Evolutionary conservation across 2,888 invertebrate genomes (phyloP).

Genomic region (Camptogramma bilineatum): DNA sequence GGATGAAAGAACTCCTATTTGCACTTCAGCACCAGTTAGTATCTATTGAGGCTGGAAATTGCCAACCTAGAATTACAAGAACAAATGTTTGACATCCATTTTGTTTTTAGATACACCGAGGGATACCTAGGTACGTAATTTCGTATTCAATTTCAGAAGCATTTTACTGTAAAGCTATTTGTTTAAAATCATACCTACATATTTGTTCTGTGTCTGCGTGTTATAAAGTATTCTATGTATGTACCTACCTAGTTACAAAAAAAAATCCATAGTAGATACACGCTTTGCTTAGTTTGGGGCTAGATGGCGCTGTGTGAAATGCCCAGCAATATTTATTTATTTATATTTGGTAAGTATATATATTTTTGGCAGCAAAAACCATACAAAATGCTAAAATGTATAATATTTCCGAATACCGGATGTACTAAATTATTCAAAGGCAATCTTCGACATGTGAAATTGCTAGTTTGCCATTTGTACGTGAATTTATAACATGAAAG

Average conservation of each 20-base stretch:
- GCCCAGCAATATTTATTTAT: no score
- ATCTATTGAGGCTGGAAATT: conserved; percentile 30
- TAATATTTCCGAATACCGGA: background rate
- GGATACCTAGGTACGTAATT: no score
- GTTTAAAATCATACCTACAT: background rate
- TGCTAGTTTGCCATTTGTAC: conserved; percentile 1
- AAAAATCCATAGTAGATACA: no score
- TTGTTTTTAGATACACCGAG: background rate
- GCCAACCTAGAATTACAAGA: conserved; percentile 9
- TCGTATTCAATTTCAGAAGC: background rate
- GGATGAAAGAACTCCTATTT: conserved; percentile 58
- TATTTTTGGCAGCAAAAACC: background rate
- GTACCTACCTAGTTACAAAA: no score
- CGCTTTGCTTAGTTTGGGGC: no score
- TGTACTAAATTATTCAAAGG: conserved; percentile 7
- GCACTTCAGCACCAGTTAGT: conserved; percentile 48
- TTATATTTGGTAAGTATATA: no score
- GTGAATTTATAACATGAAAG: background rate
- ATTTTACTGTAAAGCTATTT: background rate
- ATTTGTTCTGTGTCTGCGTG: no score
- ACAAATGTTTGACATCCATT: background rate
- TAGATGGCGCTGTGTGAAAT: no score
- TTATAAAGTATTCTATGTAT: no score
- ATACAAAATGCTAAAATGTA: background rate
- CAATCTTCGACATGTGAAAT: conserved; percentile 9